Evolutionary conservation across 1,140 invertebrate genomes (phyloP).

Genomic region (Cyclina sinensis): DNA sequence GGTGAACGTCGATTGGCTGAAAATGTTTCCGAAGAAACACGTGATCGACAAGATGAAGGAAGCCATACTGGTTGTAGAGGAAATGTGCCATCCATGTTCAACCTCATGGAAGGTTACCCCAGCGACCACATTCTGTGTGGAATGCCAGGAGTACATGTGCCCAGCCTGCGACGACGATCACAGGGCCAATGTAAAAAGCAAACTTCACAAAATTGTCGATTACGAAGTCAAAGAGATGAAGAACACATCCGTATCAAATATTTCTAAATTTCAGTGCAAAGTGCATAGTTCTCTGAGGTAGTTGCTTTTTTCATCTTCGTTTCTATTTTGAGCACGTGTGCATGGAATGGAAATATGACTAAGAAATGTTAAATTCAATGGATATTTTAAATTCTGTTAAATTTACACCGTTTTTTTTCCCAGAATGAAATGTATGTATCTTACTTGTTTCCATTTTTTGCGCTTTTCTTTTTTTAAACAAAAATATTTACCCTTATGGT

Average conservation of each 20-base stretch:
- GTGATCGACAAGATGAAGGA: slow-evolving; percentile 56
- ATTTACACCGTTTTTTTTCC: no score
- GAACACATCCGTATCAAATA: slow-evolving; percentile 49
- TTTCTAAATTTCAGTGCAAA: slow-evolving; percentile 61
- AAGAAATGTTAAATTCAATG: no score
- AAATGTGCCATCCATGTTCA: slow-evolving; percentile 55
- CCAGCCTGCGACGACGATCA: slow-evolving; percentile 4
- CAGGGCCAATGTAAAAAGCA: background rate
- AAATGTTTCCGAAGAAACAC: slow-evolving; percentile 53
- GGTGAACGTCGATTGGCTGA: slow-evolving; percentile 36
- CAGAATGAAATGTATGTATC: no score
- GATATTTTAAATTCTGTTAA: no score
- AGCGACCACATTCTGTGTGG: slow-evolving; percentile 40
- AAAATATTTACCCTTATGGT: no score
- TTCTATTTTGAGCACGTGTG: no score
- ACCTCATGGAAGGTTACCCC: slow-evolving; percentile 16
- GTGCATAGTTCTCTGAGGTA: slow-evolving; percentile 47
- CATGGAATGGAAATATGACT: no score
- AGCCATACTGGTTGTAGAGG: slow-evolving; percentile 56
- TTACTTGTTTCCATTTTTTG: no score
- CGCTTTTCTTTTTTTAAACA: no score
- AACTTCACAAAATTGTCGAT: slow-evolving; percentile 29
- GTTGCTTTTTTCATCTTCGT: no score
- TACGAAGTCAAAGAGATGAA: slow-evolving; percentile 61
- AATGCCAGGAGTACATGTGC: slow-evolving; percentile 58